Conservation (phyloP, 2,888 invertebrate species). For the Stenotaenia linearis region DNA sequence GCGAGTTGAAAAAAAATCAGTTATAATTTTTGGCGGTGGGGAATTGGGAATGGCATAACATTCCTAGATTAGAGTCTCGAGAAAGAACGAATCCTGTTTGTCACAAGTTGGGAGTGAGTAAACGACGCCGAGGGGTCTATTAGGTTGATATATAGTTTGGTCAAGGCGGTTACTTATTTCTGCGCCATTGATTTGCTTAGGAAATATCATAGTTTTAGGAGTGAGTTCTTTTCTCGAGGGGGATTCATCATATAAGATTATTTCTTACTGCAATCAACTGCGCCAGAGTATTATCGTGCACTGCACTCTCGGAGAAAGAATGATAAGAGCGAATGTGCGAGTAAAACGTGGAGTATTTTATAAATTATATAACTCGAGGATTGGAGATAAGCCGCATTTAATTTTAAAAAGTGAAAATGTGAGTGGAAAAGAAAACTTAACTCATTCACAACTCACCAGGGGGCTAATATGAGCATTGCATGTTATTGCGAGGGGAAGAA, state of each 20-base stretch:
- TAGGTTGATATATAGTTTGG: not conserved
- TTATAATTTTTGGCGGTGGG: not conserved
- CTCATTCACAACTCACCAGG: constrained; percentile 23
- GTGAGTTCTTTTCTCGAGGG: not conserved
- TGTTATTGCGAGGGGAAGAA: not conserved
- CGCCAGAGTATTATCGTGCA: not conserved
- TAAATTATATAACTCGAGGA: constrained; percentile 6
- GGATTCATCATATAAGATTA: constrained; percentile 19
- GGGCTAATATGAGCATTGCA: constrained; percentile 10
- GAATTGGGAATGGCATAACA: not conserved
- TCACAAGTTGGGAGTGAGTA: not conserved
- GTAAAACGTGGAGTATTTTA: constrained; percentile 2
- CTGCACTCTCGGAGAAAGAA: not conserved
- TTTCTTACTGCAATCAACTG: not conserved
- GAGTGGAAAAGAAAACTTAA: constrained; percentile 12
- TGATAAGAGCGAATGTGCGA: not conserved
- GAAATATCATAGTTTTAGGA: constrained; percentile 6
- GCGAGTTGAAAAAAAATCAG: too few species aligned
- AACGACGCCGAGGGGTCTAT: not conserved
- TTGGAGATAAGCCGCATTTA: constrained; percentile 10
- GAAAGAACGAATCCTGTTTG: not conserved
- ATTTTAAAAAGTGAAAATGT: constrained; percentile 16
- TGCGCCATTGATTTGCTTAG: constrained; percentile 26
- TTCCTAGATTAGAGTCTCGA: not conserved
- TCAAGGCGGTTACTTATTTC: constrained; percentile 19